Evolutionary conservation across 2,888 invertebrate species (phyloP).

Genomic region (Oscheius sp.): DNA sequence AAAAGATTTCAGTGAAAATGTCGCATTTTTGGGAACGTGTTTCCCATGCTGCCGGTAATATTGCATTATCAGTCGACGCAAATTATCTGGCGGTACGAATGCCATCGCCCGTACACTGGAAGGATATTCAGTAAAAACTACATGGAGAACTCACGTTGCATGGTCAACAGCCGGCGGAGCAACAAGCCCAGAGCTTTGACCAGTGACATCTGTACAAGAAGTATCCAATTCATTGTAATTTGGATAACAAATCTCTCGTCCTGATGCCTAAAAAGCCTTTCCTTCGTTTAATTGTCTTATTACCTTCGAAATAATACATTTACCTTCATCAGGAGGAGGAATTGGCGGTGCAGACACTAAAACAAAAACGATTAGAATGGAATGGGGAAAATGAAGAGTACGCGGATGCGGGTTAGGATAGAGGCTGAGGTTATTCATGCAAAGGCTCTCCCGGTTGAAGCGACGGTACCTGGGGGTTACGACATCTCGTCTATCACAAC

Average conservation of each 20-base stretch:
- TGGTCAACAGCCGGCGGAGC: constrained; percentile 69
- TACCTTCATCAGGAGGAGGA: constrained; percentile 70
- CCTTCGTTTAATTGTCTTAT: neutral
- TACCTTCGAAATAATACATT: constrained; percentile 65
- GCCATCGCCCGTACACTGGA: constrained; percentile 72
- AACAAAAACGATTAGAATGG: constrained; percentile 36
- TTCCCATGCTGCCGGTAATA: constrained; percentile 71
- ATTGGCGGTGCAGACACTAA: constrained; percentile 72
- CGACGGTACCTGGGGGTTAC: too few species aligned
- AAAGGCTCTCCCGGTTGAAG: neutral
- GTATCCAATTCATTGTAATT: constrained; percentile 70
- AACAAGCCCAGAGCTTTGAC: constrained; percentile 59
- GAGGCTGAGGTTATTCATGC: constrained; percentile 29
- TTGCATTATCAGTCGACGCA: constrained; percentile 69
- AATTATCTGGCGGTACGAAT: constrained; percentile 72
- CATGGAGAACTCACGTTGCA: constrained; percentile 63
- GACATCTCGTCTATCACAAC: neutral
- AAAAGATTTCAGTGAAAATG: constrained; percentile 59
- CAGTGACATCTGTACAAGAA: constrained; percentile 68
- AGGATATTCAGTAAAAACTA: neutral
- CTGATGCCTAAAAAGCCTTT: constrained; percentile 45
- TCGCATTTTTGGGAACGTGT: constrained; percentile 64
- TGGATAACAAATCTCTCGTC: constrained; percentile 69
- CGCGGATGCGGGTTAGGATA: constrained; percentile 34
- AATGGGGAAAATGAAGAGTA: neutral